phyloP scores from a whole-genome alignment of 2,888 invertebrate genomes.

The Apodemia duryi region DNA sequence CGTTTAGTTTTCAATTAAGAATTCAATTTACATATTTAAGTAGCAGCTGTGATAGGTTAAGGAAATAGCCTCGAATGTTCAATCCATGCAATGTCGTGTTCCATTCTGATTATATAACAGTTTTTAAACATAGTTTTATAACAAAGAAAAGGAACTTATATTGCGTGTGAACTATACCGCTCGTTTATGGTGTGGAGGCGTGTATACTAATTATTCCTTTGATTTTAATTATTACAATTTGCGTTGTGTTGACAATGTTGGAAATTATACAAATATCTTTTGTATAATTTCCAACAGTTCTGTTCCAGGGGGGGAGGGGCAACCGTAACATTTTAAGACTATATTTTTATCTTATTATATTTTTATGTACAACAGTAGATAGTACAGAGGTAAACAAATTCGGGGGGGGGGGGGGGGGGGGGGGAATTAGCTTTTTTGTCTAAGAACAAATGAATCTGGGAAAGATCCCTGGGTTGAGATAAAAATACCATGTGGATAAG shows the following conservation, averaged over 20 bases:
- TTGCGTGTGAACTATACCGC: slow-evolving; percentile 1
- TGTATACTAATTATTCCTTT: slow-evolving; percentile 5
- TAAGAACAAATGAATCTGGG: too few species aligned
- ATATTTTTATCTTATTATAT: too few species aligned
- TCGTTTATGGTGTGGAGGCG: background rate
- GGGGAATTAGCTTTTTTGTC: background rate
- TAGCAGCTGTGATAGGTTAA: slow-evolving; percentile 28
- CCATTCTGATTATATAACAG: slow-evolving; percentile 4
- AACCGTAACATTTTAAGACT: too few species aligned
- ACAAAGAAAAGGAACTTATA: background rate
- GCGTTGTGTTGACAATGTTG: background rate
- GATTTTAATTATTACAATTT: slow-evolving; percentile 4
- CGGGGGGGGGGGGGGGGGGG: too few species aligned
- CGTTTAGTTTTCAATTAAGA: slow-evolving; percentile 30
- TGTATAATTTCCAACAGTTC: too few species aligned
- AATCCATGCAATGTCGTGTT: slow-evolving; percentile 25
- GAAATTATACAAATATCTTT: background rate
- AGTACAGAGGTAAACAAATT: too few species aligned
- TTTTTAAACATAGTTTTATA: slow-evolving; percentile 10
- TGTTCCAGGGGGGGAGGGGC: too few species aligned
- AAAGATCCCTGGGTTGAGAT: too few species aligned
- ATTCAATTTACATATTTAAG: slow-evolving; percentile 31
- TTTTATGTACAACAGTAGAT: too few species aligned
- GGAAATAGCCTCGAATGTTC: slow-evolving; percentile 27
- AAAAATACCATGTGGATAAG: too few species aligned